These are phyloP conservation scores for Chloroclystis v-ata DNA, from an alignment of 2,888 invertebrate genomes.

Conservation along the genomic window DNA sequence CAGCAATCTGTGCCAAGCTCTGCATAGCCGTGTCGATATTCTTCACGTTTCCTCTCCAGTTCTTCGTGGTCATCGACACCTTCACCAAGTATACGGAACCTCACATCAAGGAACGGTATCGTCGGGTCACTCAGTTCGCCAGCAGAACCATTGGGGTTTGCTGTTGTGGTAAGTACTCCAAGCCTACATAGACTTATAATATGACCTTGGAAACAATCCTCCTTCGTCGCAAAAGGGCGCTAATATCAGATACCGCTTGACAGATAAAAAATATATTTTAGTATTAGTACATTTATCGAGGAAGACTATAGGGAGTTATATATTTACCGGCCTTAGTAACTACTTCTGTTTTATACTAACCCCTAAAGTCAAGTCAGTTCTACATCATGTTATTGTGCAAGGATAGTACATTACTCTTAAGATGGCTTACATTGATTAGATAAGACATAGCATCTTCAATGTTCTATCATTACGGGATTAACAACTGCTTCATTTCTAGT, in stretches of 20 bases:
- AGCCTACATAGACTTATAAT: too few species aligned
- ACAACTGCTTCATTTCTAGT: background rate
- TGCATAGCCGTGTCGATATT: slow-evolving; percentile 92
- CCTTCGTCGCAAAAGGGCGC: too few species aligned
- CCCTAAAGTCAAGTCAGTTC: too few species aligned
- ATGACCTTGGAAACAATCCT: too few species aligned
- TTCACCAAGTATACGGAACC: slow-evolving; percentile 87
- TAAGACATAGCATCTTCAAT: slow-evolving; percentile 1
- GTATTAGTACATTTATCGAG: too few species aligned
- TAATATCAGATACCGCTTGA: too few species aligned
- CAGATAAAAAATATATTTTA: too few species aligned
- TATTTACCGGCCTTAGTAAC: too few species aligned
- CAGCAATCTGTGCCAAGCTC: slow-evolving; percentile 88
- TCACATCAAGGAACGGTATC: slow-evolving; percentile 75
- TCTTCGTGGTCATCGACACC: slow-evolving; percentile 94
- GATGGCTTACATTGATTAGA: slow-evolving; percentile 3
- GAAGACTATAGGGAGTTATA: too few species aligned
- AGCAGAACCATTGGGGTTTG: slow-evolving; percentile 59
- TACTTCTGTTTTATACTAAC: too few species aligned
- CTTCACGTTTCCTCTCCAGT: slow-evolving; percentile 94
- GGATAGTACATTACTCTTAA: background rate
- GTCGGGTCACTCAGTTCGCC: slow-evolving; percentile 38
- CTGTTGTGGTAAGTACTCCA: slow-evolving; percentile 49
- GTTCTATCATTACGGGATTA: background rate
- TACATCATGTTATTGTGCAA: too few species aligned